phyloP scores from a whole-genome alignment of 2,888 invertebrate genomes.

The Drosophila differens region DNA sequence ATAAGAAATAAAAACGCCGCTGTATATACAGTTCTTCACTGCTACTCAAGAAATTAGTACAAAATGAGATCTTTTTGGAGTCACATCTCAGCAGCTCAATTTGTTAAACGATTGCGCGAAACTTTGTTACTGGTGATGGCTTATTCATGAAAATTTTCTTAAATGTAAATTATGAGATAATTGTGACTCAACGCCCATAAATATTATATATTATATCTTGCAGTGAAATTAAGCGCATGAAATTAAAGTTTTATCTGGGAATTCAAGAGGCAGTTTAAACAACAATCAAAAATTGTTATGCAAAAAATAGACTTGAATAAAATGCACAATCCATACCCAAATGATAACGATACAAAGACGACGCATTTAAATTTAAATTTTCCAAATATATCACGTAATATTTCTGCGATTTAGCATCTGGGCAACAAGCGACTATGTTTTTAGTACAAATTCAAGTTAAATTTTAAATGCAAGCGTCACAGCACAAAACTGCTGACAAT shows the following conservation, averaged over 20 bases:
- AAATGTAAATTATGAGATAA: not conserved
- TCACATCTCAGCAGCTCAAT: not conserved
- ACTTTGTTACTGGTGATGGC: not conserved
- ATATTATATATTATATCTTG: conserved; percentile 1
- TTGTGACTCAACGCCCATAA: not conserved
- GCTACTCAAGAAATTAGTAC: not conserved
- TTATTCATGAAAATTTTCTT: not conserved
- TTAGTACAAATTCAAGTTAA: conserved; percentile 11
- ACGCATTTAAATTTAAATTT: conserved; percentile 14
- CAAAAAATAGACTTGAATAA: conserved; percentile 21
- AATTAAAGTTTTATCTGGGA: conserved; percentile 40
- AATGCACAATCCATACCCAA: conserved; percentile 15
- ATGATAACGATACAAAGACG: not conserved
- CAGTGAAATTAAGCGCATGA: conserved; percentile 30
- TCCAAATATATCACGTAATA: conserved; percentile 49
- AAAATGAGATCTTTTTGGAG: not conserved
- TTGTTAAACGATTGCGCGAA: not conserved
- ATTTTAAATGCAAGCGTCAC: conserved; percentile 28
- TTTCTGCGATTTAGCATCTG: conserved; percentile 15
- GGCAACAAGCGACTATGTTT: conserved; percentile 13
- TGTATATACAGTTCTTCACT: not conserved
- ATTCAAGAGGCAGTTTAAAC: conserved; percentile 15
- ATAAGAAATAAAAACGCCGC: not conserved
- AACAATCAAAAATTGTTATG: conserved; percentile 28
- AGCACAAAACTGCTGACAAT: conserved; percentile 39